Base-by-base conservation (phyloP, 30 jellyfish, hydroid and myxozoan genomes). In the Aurelia aurita region DNA sequence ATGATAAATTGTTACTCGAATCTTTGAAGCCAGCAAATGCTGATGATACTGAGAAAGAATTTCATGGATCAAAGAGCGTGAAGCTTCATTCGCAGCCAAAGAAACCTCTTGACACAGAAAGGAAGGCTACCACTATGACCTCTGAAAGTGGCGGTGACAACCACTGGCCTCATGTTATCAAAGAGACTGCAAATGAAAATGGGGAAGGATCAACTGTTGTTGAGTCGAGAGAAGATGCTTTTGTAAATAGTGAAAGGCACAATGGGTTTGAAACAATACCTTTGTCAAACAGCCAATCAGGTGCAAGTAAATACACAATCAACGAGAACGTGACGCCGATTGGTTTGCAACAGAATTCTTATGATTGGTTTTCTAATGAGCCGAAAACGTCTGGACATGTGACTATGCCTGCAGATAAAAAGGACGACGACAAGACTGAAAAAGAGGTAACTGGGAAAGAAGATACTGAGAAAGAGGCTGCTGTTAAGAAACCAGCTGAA, bases 391-490 rank as follows among this genome's bases (percentile, higher is more conserved):
- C 51, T 39, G 51, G 51, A 26, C 27, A 55, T 8, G 32, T 4
- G 23, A 29, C 57, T 11, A 4, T 21, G 45, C 3, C 91, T n/a
- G 91, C 80, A 21, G 69, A 62, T 16, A 81, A 68, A 68, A 81
- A 70, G 46, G 91, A 81, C 13, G 91, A 81, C 23, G 75, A 43
- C 23, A 65, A 65, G 47, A 32, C 82, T 1, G 85, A 54, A 23
- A 61, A 34, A 13, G 72, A 81, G 78, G 69, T n/a, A 44, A 44
- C 47, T 18, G 84, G 4, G n/a, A 44, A 46, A n/a, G 84, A 46
- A 53, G 46, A 32, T 45, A 22, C 84, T 26, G 62, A 68, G 35
- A 68, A 29, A 15, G 55, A 57, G 51, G 46, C 83, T 12, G 58
- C 70, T 45, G 46, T 12, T n/a, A 20, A 66, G 77, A 23, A 26